Evolutionary conservation across 2,113 vertebrate genomes (phyloP).

Genomic region (Gopherus flavomarginatus): DNA sequence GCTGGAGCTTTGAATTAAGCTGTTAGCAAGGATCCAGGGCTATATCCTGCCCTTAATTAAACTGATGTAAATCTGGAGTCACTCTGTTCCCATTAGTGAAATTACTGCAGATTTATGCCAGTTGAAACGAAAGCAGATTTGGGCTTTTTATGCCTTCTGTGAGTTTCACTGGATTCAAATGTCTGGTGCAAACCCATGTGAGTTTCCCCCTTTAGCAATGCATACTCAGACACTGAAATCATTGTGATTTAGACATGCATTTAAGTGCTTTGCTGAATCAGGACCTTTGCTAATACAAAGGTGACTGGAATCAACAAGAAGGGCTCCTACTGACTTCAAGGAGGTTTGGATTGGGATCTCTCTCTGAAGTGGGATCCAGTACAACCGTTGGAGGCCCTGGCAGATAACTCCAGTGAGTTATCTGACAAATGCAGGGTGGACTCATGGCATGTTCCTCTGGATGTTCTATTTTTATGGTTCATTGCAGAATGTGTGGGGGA

Average conservation of each 20-base stretch:
- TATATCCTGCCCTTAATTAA: neutral
- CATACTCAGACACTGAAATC: rapidly evolving
- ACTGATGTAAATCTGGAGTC: neutral
- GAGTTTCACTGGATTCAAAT: rapidly evolving
- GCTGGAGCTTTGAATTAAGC: neutral
- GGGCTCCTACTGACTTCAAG: neutral
- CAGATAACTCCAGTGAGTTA: neutral
- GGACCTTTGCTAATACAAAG: neutral
- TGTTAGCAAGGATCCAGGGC: neutral
- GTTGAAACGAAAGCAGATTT: neutral
- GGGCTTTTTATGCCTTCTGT: neutral
- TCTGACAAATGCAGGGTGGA: neutral
- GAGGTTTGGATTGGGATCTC: neutral
- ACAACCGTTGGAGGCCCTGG: neutral
- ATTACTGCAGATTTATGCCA: neutral
- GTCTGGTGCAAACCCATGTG: neutral
- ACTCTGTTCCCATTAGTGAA: neutral
- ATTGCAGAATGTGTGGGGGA: neutral
- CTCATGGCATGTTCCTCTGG: neutral
- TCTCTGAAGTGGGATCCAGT: neutral
- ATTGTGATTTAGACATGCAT: neutral
- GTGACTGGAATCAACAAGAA: neutral
- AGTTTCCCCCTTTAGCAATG: neutral
- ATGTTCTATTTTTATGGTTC: neutral
- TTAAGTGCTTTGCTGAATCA: neutral